These are phyloP conservation scores for Neoitamus cyanurus DNA, from an alignment of 2,888 invertebrate genomes.

Conservation along the genomic window DNA sequence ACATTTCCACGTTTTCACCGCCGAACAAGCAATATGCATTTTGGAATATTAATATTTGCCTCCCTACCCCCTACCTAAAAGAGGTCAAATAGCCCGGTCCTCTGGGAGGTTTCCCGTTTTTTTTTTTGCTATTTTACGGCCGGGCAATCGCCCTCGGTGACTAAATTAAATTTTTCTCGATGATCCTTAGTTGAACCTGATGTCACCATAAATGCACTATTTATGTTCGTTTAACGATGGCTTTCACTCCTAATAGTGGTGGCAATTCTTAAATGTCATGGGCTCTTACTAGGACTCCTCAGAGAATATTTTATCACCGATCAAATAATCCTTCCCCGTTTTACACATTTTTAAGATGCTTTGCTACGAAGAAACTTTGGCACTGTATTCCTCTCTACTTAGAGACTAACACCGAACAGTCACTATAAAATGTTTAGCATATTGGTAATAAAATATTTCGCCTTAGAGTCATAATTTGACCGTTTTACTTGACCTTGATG, in stretches of 20 bases:
- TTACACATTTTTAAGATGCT: neutral
- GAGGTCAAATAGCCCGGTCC: neutral
- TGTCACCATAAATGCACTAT: neutral
- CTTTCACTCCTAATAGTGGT: neutral
- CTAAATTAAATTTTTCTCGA: neutral
- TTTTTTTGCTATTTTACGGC: neutral
- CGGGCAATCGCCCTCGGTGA: neutral
- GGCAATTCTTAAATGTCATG: no score
- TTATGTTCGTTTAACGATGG: neutral
- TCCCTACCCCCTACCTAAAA: neutral
- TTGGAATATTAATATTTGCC: neutral
- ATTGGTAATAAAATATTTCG: no score
- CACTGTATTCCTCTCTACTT: neutral
- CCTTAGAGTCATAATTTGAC: no score
- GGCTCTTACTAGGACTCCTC: no score
- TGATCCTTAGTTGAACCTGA: neutral
- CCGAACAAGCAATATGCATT: neutral
- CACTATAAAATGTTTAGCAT: no score
- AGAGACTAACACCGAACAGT: neutral
- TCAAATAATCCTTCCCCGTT: neutral
- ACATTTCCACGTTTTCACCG: neutral
- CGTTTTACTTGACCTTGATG: no score
- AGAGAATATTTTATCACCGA: no score
- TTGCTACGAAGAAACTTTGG: neutral
- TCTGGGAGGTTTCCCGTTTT: neutral